Base-by-base conservation (phyloP, 2,888 invertebrate species). In the Folsomia candida region DNA sequence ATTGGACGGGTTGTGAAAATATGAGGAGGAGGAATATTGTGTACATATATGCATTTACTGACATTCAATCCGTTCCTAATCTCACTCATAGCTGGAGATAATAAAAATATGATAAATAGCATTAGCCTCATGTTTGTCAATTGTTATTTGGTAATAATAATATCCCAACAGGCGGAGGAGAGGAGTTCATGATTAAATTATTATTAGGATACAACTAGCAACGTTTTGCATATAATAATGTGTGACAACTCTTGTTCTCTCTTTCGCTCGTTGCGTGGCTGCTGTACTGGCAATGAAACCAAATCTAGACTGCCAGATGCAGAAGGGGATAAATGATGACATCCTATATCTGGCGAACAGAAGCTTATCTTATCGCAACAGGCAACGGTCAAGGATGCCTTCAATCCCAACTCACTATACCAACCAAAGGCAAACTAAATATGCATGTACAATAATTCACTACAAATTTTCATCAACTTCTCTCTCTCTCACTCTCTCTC, bases 371-470 rank as follows among this genome's bases (percentile, higher is more conserved):
- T 64, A 37, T 64, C 63, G 18, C 47, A 64, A 64, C 63, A 64
- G 63, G 51, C 63, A 64, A 64, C 63, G 63, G 63, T 64, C 63
- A 64, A 64, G 63, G 63, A 37, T 51, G 24, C 63, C 54, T 54
- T 54, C 54, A 54, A 54, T 20, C 54, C 54, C 6, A 6, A 54
- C 4, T 14, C 14, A n/a, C n/a, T n/a, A n/a, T n/a, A n/a, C 37
- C 37, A 37, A 37, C 37, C 37, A 37, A 37, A 37, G n/a, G n/a
- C n/a, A n/a, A n/a, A n/a, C n/a, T n/a, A n/a, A n/a, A n/a, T n/a
- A n/a, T n/a, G n/a, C n/a, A n/a, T n/a, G n/a, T n/a, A n/a, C n/a
- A n/a, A n/a, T n/a, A n/a, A n/a, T n/a, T n/a, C n/a, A n/a, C n/a
- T n/a, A n/a, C n/a, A n/a, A n/a, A n/a, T n/a, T n/a, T n/a, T n/a